Evolutionary conservation across 2,888 invertebrate species (phyloP), one percentile per base, ranked within the genome.

Genomic region (Dromius quadrimaculatus): DNA sequence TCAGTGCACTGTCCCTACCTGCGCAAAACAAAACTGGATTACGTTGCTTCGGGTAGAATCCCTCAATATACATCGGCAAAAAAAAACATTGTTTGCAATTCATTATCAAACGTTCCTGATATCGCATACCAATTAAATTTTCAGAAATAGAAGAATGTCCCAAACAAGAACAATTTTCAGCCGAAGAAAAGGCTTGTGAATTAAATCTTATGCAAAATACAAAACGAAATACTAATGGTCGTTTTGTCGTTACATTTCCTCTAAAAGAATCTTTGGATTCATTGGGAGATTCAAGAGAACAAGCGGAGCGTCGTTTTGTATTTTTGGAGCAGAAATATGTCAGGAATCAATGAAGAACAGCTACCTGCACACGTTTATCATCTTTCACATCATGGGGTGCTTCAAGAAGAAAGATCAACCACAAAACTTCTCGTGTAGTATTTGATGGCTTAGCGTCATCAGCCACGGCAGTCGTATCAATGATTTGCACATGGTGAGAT

Each of bases 401-500:
- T 64, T 8, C 45, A 64, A 34, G 8, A 38, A 17, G 22, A 38
- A n/a, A 47, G 64, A n/a, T 11, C 13, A 19, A 47, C 47, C n/a
- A 64, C 64, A 9, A 36, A 36, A 2, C 28, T 64, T 6, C 15
- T 45, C 9, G 20, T 43, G 6, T n/a, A 43, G 63, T 63, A 15
- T 43, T 43, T 43, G 43, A 63, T n/a, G 63, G 28, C 9, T 17
- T 13, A 13, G 6, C n/a, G n/a, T n/a, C 11, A 2, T 43, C 43
- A 34, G 13, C 47, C 9, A 64, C 20, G 8, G 17, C 64, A 34
- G 6, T 5, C 1, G 13, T 47, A n/a, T 64, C 64, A 32, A 17
- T 64, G 23, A 64, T 13, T 9, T 47, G 15, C 41, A 72, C 0
- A 32, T 32, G 28, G 20, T 43, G 3, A 69, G 72, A 6, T 64